Conservation (phyloP, 2,113 vertebrate genomes). For the Dasypus novemcinctus region DNA sequence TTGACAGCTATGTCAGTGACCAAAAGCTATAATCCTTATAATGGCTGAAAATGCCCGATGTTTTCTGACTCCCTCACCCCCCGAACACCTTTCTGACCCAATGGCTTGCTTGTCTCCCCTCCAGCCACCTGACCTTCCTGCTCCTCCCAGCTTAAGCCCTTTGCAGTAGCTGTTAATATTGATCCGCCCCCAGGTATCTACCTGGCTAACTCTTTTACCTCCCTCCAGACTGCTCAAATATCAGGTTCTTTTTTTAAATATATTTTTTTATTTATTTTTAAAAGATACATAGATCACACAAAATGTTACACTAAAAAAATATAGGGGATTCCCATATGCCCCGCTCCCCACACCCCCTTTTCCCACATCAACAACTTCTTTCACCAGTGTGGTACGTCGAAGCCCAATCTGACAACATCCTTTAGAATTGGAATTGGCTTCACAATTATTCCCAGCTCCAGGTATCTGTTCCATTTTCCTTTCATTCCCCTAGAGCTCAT, state of each 20-base stretch:
- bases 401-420: accelerated
- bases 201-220: not conserved
- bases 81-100: accelerated
- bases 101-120: accelerated
- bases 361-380: too few relatives aligned
- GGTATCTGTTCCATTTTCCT: not conserved
- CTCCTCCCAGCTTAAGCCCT: too few relatives aligned
- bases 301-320: too few relatives aligned
- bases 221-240: not conserved
- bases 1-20: not conserved
- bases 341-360: too few relatives aligned
- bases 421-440: not conserved
- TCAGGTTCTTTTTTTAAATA: not conserved
- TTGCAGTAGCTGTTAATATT: not conserved
- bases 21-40: not conserved
- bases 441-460: too few relatives aligned
- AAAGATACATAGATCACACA: too few relatives aligned
- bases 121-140: not conserved
- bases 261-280: too few relatives aligned
- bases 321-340: too few relatives aligned
- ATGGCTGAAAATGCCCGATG: not conserved
- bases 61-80: not conserved
- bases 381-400: too few relatives aligned
- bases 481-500: not conserved
- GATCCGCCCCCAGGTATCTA: not conserved